These are phyloP conservation scores for Euschistus heros DNA, from an alignment of 1,140 invertebrate species.

Conservation along the genomic window DNA sequence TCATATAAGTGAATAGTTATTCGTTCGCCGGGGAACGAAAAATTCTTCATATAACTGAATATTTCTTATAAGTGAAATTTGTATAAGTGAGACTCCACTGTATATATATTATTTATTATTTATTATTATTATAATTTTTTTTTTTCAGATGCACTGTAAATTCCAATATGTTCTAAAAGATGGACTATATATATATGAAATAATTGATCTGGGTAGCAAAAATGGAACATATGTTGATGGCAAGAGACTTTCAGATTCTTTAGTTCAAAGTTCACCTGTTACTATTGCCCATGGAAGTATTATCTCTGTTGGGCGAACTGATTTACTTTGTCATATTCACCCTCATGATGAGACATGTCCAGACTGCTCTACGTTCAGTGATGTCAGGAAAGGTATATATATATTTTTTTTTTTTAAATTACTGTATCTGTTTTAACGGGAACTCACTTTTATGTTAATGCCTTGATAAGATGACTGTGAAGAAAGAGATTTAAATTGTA, in stretches of 20 bases:
- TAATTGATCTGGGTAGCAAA: constrained; percentile 71
- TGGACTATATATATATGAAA: constrained; percentile 48
- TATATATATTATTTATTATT: too few species aligned
- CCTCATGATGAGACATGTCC: constrained; percentile 73
- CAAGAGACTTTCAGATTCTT: constrained; percentile 55
- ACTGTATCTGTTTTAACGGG: too few species aligned
- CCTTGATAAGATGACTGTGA: too few species aligned
- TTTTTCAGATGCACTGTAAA: constrained; percentile 11
- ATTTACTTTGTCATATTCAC: constrained; percentile 77
- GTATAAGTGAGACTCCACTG: too few species aligned
- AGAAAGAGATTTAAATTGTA: too few species aligned
- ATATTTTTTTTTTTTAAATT: too few species aligned
- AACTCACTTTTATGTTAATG: too few species aligned
- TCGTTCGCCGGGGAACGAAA: too few species aligned
- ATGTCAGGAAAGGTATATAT: background rate
- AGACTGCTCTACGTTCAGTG: constrained; percentile 75
- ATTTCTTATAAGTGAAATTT: too few species aligned
- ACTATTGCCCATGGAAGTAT: constrained; percentile 61
- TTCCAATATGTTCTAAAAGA: constrained; percentile 47
- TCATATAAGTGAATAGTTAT: too few species aligned
- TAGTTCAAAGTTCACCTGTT: constrained; percentile 51
- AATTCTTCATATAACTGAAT: too few species aligned
- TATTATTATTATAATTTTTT: background rate
- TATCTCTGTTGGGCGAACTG: constrained; percentile 50
- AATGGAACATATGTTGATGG: constrained; percentile 81